phyloP scores from a whole-genome alignment of 2,113 vertebrate genomes.

The Apistogramma diplotaenia region DNA sequence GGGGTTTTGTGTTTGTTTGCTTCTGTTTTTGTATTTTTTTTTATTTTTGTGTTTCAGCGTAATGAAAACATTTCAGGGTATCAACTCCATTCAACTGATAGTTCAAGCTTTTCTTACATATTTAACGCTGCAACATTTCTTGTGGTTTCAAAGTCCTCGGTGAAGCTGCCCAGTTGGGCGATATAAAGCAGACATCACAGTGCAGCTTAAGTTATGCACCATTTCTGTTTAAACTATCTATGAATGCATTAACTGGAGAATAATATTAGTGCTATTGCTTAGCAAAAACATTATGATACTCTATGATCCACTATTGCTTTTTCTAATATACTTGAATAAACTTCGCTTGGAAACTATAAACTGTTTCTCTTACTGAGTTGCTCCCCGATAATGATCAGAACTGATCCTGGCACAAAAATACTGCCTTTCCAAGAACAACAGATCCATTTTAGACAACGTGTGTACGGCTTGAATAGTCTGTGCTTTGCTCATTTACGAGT shows the following conservation, averaged over 20 bases:
- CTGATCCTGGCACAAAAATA: background rate
- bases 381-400: slow-evolving; percentile 12
- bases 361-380: background rate
- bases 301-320: background rate
- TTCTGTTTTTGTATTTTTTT: background rate
- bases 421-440: background rate
- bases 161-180: background rate
- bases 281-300: slow-evolving; percentile 26
- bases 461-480: background rate
- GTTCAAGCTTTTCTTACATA: background rate
- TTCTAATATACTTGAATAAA: slow-evolving; percentile 29
- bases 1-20: background rate
- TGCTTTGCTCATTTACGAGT: too few species aligned
- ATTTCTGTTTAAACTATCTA: slow-evolving; percentile 12
- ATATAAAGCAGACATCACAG: slow-evolving; percentile 36
- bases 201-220: slow-evolving; percentile 1
- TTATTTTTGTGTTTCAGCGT: background rate
- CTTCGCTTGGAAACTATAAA: slow-evolving; percentile 28
- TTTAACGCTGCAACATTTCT: background rate
- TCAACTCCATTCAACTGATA: background rate
- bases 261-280: slow-evolving; percentile 37
- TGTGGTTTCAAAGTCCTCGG: background rate
- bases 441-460: background rate
- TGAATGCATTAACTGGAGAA: slow-evolving; percentile 32
- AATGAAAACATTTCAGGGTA: background rate